These are phyloP conservation scores for Elegia similella DNA, from an alignment of 2,888 invertebrate genomes.

Conservation along the genomic window DNA sequence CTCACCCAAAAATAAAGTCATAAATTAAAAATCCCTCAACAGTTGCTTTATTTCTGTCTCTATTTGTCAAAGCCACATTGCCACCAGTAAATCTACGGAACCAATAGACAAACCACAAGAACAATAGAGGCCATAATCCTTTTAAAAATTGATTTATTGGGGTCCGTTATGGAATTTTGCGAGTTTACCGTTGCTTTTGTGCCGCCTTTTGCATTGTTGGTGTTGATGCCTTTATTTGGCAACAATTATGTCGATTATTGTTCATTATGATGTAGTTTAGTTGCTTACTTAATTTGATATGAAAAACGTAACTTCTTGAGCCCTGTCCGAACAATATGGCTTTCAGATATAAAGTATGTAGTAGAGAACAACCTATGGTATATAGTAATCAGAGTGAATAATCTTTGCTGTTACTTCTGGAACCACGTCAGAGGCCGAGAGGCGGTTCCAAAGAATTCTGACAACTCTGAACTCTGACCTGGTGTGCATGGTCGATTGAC, in stretches of 20 bases:
- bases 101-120: conserved; percentile 41
- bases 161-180: conserved; percentile 34
- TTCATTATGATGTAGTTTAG: not conserved
- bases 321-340: not conserved
- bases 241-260: not conserved
- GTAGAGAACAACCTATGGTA: no score
- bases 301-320: no score
- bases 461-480: no score
- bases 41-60: conserved; percentile 38
- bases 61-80: conserved; percentile 53
- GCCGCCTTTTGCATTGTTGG: not conserved
- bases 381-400: no score
- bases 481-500: no score
- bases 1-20: conserved; percentile 34
- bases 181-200: conserved; percentile 26
- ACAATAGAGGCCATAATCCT: conserved; percentile 46
- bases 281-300: no score
- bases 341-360: no score
- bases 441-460: no score
- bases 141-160: conserved; percentile 61
- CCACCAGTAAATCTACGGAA: conserved; percentile 29
- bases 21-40: conserved; percentile 55
- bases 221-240: not conserved
- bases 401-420: no score
- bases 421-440: no score